Evolutionary conservation across 2,797 vertebrate genomes (phyloP), one percentile per base, ranked within the genome.

Genomic region (Crax fasciolata): DNA sequence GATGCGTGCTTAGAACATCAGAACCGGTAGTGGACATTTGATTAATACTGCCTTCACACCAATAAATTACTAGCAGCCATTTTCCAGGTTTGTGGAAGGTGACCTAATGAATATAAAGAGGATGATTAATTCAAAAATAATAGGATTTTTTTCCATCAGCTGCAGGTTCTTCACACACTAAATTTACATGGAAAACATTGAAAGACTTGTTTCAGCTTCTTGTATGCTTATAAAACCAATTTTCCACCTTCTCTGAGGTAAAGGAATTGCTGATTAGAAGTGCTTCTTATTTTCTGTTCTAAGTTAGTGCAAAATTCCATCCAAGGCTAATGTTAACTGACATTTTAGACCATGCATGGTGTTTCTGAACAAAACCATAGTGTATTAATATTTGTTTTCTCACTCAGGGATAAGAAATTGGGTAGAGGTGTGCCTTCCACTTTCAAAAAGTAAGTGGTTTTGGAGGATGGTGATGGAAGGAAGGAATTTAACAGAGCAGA

Each of bases 191-290:
- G 23, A 89, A 96, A 94, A 65, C 23, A 73, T 35, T 68, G 72
- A 90, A 95, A 59, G n/a, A 57, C 35, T 92, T 4, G 61, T 93
- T 97, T 94, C 12, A 86, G 68, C 66, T 75, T 91, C 6, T 55
- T 44, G 8, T 62, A 77, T 80, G 55, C 57, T 89, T 96, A 59
- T 87, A 71, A 93, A 92, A 80, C 24, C 4, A 89, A 87, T 93
- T 94, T 95, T 84, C 71, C 58, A 88, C 71, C 41, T 85, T 91
- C 57, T 79, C 30, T 9, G 4, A 25, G 91, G 51, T 68, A 63
- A 89, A 48, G 43, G 8, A 86, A 79, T 81, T 3, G 3, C 23
- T 86, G 82, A 83, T 39, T 80, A 48, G 52, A 92, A 94, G 13
- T 1, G 2, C 11, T 81, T 88, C 13, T 16, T 71, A 25, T 81